Evolutionary conservation across 2,797 vertebrate genomes (phyloP), one percentile per base, ranked within the genome.

Genomic region (Alosa sapidissima): DNA sequence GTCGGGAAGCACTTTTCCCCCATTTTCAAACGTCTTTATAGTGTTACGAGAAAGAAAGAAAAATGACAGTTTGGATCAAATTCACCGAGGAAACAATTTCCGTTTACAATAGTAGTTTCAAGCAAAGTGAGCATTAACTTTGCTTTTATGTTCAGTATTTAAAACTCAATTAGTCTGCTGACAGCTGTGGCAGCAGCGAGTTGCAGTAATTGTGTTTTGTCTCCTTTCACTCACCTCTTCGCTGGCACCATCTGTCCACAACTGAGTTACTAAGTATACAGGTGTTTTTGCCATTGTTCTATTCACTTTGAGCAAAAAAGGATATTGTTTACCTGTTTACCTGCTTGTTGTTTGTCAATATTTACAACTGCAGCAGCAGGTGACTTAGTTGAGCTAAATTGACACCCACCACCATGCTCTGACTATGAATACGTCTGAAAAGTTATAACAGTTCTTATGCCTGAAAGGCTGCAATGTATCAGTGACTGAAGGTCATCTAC

Each of bases 141-240:
- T 62, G 62, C 28, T 16, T 62, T 62, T 45, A 21, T 28, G 48
- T 28, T 33, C 49, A 13, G 54, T 83, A 36, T 83, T 83, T 62
- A 83, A 62, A 65, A 68, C 36, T 47, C 55, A 45, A 83, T 62
- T 41, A 83, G 14, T 47, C 82, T 65, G 3, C 55, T 62, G 36
- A 5, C 54, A 47, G 36, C 36, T 83, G 54, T 41, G 48, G 36
- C 41, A 83, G 36, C 58, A 83, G 81, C 81, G 13, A 81, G 51
- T 24, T 21, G 45, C n/a, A 49, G 49, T 49, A 54, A 75, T 75
- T 41, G 68, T 75, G 41, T 45, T 72, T 65, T 10, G 14, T 16
- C 33, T 68, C 36, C 21, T 13, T 75, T 75, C 68, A 6, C 36
- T 75, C 68, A 75, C 68, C 68, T 75, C 68, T 75, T 75, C 36